Base-by-base conservation (phyloP, 2,113 vertebrate species). In the Apistogramma diplotaenia region DNA sequence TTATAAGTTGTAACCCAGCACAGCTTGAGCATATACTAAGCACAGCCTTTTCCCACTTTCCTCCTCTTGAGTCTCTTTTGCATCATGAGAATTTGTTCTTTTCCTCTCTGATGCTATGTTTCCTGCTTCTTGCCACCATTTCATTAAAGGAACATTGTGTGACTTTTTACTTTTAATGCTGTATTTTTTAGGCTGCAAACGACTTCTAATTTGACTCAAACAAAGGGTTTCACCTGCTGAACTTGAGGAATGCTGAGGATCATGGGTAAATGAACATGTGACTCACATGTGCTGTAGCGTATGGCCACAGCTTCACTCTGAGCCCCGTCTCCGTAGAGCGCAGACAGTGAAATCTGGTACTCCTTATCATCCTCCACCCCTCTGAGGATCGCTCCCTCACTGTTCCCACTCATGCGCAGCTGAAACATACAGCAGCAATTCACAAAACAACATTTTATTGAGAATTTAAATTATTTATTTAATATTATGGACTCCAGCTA, bases 271-370 rank as follows among this genome's bases (percentile, higher is more conserved):
- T 5, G 2, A 27, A 55, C 2, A 1, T 37, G 33, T 43, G 27
- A 96, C 97, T 96, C 93, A 99, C 97, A 82, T 25, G 97, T 98
- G 83, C 93, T 96, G 65, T 98, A 98, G 71, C 93, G 95, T 16
- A 95, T 91, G 37, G 97, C 96, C 57, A 97, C 96, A 0, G 96
- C 96, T 78, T 98, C 96, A 0, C 97, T 99, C 84, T 94, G 96
- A 79, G 97, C 96, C 12, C 97, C 97, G 0, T 98, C 97, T 15
- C 94, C 94, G 79, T 97, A 98, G 21, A 96, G 95, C 0, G 97
- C 97, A 76, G 97, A 97, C 82, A 99, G 93, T 31, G 97, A 97
- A 79, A 99, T 96, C 88, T 97, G 96, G 70, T 98, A 98, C 67
- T 98, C 97, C 0, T 93, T 94, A 74, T 96, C 95, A 57, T 96